Conservation (phyloP, 2,888 invertebrate species). For the Bombyx huttoni region DNA sequence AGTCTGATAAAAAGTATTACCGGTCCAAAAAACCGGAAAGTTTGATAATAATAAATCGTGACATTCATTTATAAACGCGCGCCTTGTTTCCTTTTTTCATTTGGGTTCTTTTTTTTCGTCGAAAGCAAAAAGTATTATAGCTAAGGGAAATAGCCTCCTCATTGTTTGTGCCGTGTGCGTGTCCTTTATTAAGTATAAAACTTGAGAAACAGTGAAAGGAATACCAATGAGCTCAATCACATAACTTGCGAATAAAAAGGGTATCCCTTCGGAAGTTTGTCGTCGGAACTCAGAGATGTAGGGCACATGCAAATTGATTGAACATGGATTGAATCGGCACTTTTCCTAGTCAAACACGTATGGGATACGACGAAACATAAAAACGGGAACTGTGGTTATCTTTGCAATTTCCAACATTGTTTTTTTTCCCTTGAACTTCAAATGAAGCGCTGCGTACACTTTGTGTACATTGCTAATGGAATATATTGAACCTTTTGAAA, state of each 20-base stretch:
- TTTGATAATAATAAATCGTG: slow-evolving; percentile 8
- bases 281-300: slow-evolving; percentile 22
- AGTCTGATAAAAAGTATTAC: too few species aligned
- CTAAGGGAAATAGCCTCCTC: slow-evolving; percentile 16
- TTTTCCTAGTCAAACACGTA: slow-evolving; percentile 4
- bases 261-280: slow-evolving; percentile 27
- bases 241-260: slow-evolving; percentile 36
- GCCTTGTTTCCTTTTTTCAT: slow-evolving; percentile 10
- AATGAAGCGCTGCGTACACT: background rate
- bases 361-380: background rate
- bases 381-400: background rate
- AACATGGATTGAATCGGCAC: slow-evolving; percentile 24
- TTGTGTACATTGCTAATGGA: too few species aligned
- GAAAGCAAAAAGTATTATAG: slow-evolving; percentile 15
- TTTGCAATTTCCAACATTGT: background rate
- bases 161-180: slow-evolving; percentile 25
- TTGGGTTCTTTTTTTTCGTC: slow-evolving; percentile 11
- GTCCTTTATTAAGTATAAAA: slow-evolving; percentile 40
- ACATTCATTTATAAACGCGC: slow-evolving; percentile 18
- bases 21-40: too few species aligned
- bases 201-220: slow-evolving; percentile 25
- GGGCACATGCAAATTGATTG: slow-evolving; percentile 35
- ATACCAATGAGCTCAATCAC: slow-evolving; percentile 44
- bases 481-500: too few species aligned
- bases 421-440: background rate